A percentile compares a stretch with the other conserved stretches of the same genome.
These are phyloP conservation scores for Drosophila bunnanda DNA, from an alignment of 2,888 invertebrate genomes.

Conservation along the genomic window DNA sequence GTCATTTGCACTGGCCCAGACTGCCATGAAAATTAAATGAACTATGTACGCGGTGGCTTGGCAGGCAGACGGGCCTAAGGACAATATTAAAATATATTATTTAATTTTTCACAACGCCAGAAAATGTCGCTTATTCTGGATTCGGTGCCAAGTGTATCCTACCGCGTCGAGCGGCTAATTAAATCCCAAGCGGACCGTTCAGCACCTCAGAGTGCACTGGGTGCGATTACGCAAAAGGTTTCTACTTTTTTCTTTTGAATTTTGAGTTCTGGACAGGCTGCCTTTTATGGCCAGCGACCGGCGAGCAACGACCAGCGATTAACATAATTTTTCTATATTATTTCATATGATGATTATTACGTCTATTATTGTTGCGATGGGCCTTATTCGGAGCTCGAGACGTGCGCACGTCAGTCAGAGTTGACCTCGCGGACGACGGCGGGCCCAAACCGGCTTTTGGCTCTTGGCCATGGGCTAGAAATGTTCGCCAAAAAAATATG, in stretches of 20 bases:
- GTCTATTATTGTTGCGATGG: constrained; percentile 56
- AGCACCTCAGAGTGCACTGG: constrained; percentile 7
- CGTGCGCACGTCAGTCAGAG: constrained; percentile 48
- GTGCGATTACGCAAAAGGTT: constrained; percentile 54
- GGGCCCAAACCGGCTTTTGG: constrained; percentile 53
- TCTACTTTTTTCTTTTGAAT: constrained; percentile 11
- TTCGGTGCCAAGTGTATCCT: not conserved
- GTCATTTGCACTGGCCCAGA: constrained; percentile 27
- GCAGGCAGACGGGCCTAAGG: not conserved
- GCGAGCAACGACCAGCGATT: constrained; percentile 43
- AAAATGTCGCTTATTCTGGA: not conserved
- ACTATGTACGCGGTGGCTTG: constrained; percentile 5
- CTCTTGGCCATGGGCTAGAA: constrained; percentile 68
- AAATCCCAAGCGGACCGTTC: constrained; percentile 4
- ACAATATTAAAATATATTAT: constrained; percentile 33
- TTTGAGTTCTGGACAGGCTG: constrained; percentile 45
- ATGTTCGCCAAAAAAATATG: constrained; percentile 36
- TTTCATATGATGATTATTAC: constrained; percentile 60
- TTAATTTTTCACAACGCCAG: constrained; percentile 18
- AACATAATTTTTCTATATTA: constrained; percentile 71
- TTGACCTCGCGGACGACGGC: constrained; percentile 43
- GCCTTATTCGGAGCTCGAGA: constrained; percentile 58
- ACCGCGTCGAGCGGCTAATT: constrained; percentile 14
- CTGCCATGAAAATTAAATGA: constrained; percentile 37
- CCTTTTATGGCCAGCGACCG: constrained; percentile 54